These are phyloP conservation scores for Molossus molossus DNA, from an alignment of 2,797 vertebrate genomes.

Conservation along the genomic window DNA sequence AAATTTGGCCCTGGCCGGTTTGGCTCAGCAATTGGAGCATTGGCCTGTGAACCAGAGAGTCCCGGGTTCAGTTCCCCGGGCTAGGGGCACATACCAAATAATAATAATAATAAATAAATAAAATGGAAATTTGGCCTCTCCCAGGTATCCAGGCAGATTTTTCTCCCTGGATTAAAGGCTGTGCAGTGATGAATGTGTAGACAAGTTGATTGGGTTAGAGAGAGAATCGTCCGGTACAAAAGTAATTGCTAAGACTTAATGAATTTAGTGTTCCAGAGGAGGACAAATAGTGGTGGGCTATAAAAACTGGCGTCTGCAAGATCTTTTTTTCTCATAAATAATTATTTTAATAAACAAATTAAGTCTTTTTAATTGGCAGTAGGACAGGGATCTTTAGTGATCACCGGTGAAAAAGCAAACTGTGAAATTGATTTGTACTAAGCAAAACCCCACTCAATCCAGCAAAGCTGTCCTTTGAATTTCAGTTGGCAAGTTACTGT, in stretches of 20 bases:
- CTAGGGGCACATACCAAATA: too few relatives aligned
- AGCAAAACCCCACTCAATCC: slow-evolving; percentile 53
- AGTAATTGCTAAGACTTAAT: slow-evolving; percentile 75
- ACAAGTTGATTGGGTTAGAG: slow-evolving; percentile 75
- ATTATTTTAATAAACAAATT: slow-evolving; percentile 78
- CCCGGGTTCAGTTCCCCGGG: too few relatives aligned
- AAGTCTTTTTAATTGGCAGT: slow-evolving; percentile 78
- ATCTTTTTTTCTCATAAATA: slow-evolving; percentile 57
- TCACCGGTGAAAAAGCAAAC: slow-evolving; percentile 44
- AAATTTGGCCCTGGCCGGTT: not conserved
- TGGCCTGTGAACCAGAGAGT: too few relatives aligned
- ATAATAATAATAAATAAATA: not conserved
- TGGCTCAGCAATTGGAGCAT: too few relatives aligned
- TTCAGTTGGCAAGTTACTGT: slow-evolving; percentile 62
- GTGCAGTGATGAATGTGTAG: slow-evolving; percentile 50
- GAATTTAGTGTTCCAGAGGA: slow-evolving; percentile 41
- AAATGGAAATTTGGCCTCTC: slow-evolving; percentile 3
- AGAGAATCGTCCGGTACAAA: slow-evolving; percentile 69
- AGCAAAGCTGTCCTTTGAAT: slow-evolving; percentile 59
- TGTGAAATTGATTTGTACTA: slow-evolving; percentile 76
- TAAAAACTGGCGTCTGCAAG: slow-evolving; percentile 9
- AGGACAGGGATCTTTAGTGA: slow-evolving; percentile 58
- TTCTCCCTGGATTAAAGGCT: not conserved
- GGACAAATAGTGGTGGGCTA: slow-evolving; percentile 61
- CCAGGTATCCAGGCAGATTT: slow-evolving; percentile 20